Evolutionary conservation across 2,797 vertebrate species (phyloP).

Genomic region (Todus mexicanus): DNA sequence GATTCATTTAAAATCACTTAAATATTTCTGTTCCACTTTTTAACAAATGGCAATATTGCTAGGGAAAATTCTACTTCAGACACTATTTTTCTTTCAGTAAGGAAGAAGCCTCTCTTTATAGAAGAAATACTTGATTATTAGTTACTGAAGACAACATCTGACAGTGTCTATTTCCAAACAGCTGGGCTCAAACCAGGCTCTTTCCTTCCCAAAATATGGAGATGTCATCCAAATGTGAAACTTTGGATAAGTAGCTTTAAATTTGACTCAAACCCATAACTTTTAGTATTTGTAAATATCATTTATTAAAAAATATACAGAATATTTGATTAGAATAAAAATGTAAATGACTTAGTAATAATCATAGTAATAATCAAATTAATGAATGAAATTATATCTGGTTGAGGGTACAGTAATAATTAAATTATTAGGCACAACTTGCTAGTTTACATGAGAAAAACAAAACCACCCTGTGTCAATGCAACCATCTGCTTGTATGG

Average conservation of each 20-base stretch:
- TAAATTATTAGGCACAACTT: not conserved
- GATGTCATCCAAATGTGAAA: not conserved
- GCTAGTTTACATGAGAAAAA: not conserved
- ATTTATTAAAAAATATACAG: not conserved
- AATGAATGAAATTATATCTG: not conserved
- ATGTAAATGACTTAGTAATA: not conserved
- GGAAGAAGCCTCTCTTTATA: not conserved
- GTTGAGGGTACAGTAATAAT: not conserved
- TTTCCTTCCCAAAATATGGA: not conserved
- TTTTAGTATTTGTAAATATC: not conserved
- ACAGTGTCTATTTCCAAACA: not conserved
- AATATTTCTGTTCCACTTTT: not conserved
- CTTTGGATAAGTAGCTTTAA: not conserved
- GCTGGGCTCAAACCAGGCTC: not conserved
- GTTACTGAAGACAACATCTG: not conserved
- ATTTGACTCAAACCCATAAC: not conserved
- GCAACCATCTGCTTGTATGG: not conserved
- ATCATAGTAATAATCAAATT: no score
- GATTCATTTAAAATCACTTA: conserved; percentile 38
- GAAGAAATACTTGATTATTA: not conserved
- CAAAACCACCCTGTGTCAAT: not conserved
- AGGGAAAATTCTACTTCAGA: not conserved
- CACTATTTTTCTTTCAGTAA: not conserved
- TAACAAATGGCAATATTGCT: not conserved
- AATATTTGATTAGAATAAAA: not conserved